Percentiles rank a stretch among this genome's conserved stretches.
These are phyloP conservation scores for Elachura formosa DNA, from an alignment of 2,113 vertebrate genomes.

Conservation along the genomic window DNA sequence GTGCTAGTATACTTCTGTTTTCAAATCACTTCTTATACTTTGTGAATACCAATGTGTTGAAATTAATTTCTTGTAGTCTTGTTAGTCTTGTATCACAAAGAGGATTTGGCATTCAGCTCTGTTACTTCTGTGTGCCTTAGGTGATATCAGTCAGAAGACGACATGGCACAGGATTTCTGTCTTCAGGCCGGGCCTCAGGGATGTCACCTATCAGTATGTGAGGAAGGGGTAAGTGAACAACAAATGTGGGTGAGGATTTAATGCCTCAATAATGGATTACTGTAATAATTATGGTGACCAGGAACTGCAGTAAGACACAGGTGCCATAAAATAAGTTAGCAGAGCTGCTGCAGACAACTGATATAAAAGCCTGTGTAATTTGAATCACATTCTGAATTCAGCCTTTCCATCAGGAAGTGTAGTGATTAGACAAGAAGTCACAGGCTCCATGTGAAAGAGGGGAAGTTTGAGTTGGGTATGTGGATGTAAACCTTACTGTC, in stretches of 20 bases:
- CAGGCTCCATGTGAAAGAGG: background rate
- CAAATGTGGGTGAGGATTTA: background rate
- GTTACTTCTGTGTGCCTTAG: conserved; percentile 59
- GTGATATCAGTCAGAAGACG: conserved; percentile 93
- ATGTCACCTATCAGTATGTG: conserved; percentile 92
- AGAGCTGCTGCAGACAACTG: background rate
- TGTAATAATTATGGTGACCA: background rate
- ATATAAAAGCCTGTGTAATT: background rate
- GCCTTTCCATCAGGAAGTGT: background rate
- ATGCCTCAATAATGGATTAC: background rate
- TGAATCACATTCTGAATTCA: background rate
- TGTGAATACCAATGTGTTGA: background rate
- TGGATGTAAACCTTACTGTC: background rate
- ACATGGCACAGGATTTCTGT: conserved; percentile 95
- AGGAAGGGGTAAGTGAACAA: conserved; percentile 88
- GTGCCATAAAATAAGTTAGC: background rate
- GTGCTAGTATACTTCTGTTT: background rate
- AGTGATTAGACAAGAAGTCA: background rate
- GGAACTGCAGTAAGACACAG: background rate
- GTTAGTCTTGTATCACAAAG: background rate
- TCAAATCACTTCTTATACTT: background rate
- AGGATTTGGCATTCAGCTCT: background rate
- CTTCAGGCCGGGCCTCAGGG: conserved; percentile 92
- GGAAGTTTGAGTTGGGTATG: background rate
- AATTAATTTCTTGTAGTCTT: background rate